Evolutionary conservation across 1,140 invertebrate genomes (phyloP), one percentile per base, ranked within the genome.

Genomic region (Patella vulgata): DNA sequence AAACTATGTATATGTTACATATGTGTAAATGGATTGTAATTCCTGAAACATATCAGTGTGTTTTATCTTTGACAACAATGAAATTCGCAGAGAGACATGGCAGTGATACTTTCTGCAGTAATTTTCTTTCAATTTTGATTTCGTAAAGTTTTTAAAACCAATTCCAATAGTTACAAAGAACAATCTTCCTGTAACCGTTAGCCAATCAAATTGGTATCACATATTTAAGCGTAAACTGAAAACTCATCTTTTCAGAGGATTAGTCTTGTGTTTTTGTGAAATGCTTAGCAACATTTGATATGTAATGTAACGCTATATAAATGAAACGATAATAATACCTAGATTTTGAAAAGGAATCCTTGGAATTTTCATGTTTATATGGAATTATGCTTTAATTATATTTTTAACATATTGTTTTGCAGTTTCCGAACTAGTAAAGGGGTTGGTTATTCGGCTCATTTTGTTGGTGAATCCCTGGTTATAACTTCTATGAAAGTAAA

Each of bases 391-490:
- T n/a, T n/a, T n/a, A 36, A 36, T 36, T 36, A 36, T 14, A 8
- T 36, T 36, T 36, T 9, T 36, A 31, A n/a, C 50, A 27, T 50
- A 12, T 67, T 64, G 71, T 51, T 70, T 87, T 89, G 52, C 87
- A 99, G 96, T 88, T 99, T 99, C 87, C 96, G 97, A 85, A 99
- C 97, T 33, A 94, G 93, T 79, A 99, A 99, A 89, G 97, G 97
- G 60, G 91, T 99, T 31, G 97, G 97, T n/a, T 99, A 99, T 84
- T 97, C 96, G 36, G 97, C 96, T 47, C 96, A 99, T 88, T 99
- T 99, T 86, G 95, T 99, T 68, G 97, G 97, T 66, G 98, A 97
- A 87, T 98, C 97, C 85, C 88, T 99, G 40, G 97, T 99, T 61
- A 89, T 99, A 64, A 98, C 96, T 25, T 97, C 95, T 0, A 98